Evolutionary conservation across 2,888 invertebrate genomes (phyloP).

Genomic region (Oxycera nigricornis): DNA sequence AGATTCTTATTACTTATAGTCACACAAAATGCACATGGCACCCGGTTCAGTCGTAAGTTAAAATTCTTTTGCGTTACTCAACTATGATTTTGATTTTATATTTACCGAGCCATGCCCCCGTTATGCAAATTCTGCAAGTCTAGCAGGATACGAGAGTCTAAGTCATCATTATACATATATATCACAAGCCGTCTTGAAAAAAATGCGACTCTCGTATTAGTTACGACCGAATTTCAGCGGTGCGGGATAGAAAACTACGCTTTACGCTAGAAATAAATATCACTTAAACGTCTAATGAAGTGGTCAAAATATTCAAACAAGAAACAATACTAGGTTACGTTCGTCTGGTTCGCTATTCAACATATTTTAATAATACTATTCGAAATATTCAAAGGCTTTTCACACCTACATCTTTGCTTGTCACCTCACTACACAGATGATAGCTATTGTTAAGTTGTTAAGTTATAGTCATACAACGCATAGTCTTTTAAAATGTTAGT

Average conservation of each 20-base stretch:
- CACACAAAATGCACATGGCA: too few relatives aligned
- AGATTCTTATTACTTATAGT: too few relatives aligned
- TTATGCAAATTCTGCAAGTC: too few relatives aligned
- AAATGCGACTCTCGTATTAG: conserved; percentile 16
- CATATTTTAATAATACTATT: conserved; percentile 28
- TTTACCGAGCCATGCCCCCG: too few relatives aligned
- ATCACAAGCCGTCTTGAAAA: conserved; percentile 22
- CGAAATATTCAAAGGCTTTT: conserved; percentile 8
- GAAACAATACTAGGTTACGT: conserved; percentile 12
- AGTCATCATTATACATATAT: conserved; percentile 28
- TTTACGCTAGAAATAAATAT: conserved; percentile 27
- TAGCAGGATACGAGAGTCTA: conserved; percentile 10
- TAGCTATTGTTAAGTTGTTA: background rate
- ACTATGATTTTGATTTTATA: too few relatives aligned
- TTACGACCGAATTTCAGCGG: conserved; percentile 4
- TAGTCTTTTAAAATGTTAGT: background rate
- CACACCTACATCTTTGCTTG: background rate
- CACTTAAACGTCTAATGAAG: conserved; percentile 13
- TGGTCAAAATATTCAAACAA: background rate
- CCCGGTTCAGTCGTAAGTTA: too few relatives aligned
- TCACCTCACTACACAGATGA: background rate
- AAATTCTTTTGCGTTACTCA: too few relatives aligned
- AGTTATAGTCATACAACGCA: background rate
- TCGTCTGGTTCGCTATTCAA: background rate
- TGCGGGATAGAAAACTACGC: background rate